Evolutionary conservation across 2,113 vertebrate genomes (phyloP).

Genomic region (Cettia cetti): DNA sequence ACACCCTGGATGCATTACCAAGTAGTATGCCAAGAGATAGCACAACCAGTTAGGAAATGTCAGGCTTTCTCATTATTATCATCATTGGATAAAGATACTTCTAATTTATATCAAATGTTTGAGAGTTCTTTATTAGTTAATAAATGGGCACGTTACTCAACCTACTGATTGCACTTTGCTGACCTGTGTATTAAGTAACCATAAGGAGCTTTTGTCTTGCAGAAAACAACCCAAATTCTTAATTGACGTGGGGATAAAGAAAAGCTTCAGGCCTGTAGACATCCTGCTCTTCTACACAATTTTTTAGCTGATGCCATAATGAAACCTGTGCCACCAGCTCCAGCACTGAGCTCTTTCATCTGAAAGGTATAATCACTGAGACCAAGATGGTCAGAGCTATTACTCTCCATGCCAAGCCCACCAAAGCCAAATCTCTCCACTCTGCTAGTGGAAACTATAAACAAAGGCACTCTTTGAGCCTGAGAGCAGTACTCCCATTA

Average conservation of each 20-base stretch:
- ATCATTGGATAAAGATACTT: not conserved
- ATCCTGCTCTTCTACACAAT: not conserved
- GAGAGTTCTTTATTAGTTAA: not conserved
- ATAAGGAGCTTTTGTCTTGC: not conserved
- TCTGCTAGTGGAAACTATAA: not conserved
- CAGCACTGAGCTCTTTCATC: not conserved
- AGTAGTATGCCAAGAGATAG: not conserved
- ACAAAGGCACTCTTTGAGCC: slow-evolving; percentile 35
- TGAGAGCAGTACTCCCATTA: not conserved
- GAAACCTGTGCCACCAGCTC: not conserved
- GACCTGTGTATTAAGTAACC: not conserved
- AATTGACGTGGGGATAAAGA: not conserved
- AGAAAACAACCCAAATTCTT: not conserved
- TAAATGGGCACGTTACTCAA: not conserved
- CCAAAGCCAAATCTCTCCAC: not conserved
- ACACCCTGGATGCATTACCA: not conserved
- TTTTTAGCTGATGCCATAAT: not conserved
- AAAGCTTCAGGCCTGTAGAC: not conserved
- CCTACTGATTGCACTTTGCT: not conserved
- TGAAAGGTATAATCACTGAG: not conserved
- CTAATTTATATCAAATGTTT: not conserved
- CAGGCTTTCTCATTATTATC: not conserved
- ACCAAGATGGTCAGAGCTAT: not conserved
- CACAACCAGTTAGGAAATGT: not conserved
- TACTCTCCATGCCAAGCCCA: not conserved